A percentile compares a stretch with the other conserved stretches of the same genome.
phyloP scores from a whole-genome alignment of 2,888 invertebrate species.

The Neoscelio sp. region DNA sequence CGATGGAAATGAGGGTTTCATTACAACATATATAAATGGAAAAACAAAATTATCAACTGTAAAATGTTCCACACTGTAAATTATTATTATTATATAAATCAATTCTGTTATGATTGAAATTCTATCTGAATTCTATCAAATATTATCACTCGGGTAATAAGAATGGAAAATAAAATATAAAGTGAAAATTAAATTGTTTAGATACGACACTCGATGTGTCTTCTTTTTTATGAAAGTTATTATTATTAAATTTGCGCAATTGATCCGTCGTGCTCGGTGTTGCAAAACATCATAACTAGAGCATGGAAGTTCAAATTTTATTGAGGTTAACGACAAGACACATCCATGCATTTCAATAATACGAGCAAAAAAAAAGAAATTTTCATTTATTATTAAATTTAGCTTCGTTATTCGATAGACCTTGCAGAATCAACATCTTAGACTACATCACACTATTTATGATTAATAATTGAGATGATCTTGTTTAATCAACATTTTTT shows the following conservation, averaged over 20 bases:
- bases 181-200: slow-evolving; percentile 11
- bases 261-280: slow-evolving; percentile 25
- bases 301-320: slow-evolving; percentile 37
- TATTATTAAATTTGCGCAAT: slow-evolving; percentile 20
- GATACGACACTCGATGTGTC: neutral
- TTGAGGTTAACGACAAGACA: slow-evolving; percentile 21
- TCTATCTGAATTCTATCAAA: slow-evolving; percentile 6
- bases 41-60: neutral
- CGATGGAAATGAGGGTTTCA: slow-evolving; percentile 23
- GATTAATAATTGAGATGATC: no score
- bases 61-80: slow-evolving; percentile 5
- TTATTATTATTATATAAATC: slow-evolving; percentile 5
- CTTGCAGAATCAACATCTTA: neutral
- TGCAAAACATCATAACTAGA: slow-evolving; percentile 43
- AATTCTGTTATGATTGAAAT: slow-evolving; percentile 8
- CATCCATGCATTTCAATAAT: slow-evolving; percentile 21
- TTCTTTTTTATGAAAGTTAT: slow-evolving; percentile 9
- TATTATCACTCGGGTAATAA: slow-evolving; percentile 2
- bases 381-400: slow-evolving; percentile 3
- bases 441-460: no score
- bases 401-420: neutral
- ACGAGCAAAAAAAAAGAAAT: slow-evolving; percentile 2
- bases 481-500: no score
- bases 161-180: slow-evolving; percentile 5
- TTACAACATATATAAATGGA: slow-evolving; percentile 19